Conservation (phyloP, 2,113 vertebrate species). For the Gnathonemus longibarbis region DNA sequence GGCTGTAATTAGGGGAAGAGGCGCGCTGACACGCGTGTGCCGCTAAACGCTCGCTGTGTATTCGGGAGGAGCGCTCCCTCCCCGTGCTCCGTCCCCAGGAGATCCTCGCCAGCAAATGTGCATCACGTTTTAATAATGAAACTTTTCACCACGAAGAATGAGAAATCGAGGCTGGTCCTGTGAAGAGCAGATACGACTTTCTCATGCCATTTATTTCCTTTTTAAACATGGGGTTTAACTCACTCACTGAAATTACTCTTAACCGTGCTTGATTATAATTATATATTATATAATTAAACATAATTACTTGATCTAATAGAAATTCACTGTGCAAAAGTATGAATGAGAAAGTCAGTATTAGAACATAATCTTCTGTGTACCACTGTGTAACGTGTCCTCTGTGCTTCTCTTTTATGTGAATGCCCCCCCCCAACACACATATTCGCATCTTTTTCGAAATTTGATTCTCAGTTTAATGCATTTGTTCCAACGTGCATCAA, state of each 20-base stretch:
- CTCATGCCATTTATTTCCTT: background rate
- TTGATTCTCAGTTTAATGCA: background rate
- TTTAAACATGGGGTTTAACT: slow-evolving; percentile 1
- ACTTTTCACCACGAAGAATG: background rate
- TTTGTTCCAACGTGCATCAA: background rate
- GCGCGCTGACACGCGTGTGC: background rate
- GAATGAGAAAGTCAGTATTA: background rate
- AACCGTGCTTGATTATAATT: slow-evolving; percentile 9
- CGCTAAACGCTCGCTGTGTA: background rate
- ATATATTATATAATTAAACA: slow-evolving; percentile 13
- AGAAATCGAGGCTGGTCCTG: background rate
- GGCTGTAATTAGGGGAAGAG: background rate
- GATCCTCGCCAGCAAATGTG: background rate
- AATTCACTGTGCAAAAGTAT: background rate
- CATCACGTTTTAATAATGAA: slow-evolving; percentile 7
- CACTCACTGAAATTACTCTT: slow-evolving; percentile 4
- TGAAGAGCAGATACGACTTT: background rate
- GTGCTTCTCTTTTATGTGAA: background rate
- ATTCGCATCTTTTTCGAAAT: background rate
- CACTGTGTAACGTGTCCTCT: background rate
- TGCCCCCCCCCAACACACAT: background rate
- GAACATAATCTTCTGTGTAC: background rate
- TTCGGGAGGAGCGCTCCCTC: background rate
- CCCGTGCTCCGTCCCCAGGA: background rate
- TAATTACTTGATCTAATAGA: slow-evolving; percentile 3